Conservation (phyloP, 2,888 invertebrate genomes). For the Rhodophaea formosa region DNA sequence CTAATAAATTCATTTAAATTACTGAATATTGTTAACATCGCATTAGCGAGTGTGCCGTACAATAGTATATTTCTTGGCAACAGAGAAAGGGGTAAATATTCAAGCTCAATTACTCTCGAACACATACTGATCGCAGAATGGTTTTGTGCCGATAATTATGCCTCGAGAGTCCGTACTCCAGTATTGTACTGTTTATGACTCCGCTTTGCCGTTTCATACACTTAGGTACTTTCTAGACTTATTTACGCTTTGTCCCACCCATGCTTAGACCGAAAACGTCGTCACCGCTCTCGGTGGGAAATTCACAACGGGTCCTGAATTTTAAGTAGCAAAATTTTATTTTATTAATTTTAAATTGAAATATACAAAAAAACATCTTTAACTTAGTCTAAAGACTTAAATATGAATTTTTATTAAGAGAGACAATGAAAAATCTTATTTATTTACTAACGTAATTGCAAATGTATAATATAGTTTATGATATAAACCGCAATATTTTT, state of each 20-base stretch:
- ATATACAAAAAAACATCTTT: too few relatives aligned
- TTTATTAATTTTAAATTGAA: background rate
- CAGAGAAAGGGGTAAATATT: constrained; percentile 1
- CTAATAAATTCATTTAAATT: background rate
- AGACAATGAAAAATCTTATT: too few relatives aligned
- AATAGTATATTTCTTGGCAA: background rate
- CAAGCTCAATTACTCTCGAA: constrained; percentile 6
- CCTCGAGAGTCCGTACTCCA: constrained; percentile 3
- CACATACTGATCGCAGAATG: background rate
- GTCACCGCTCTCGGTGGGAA: background rate
- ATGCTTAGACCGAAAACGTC: background rate
- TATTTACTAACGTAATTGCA: too few relatives aligned
- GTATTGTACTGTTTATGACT: constrained; percentile 5
- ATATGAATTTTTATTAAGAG: too few relatives aligned
- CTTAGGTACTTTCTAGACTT: background rate
- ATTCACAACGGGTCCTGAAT: background rate
- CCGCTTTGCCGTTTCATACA: constrained; percentile 5
- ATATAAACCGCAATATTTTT: too few relatives aligned
- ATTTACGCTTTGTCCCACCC: background rate
- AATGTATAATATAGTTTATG: too few relatives aligned
- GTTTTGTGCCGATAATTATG: background rate
- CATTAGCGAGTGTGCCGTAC: background rate
- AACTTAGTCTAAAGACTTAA: too few relatives aligned
- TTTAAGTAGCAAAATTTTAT: background rate
- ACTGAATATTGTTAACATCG: background rate